Evolutionary conservation across 2,888 invertebrate species (phyloP), one percentile per base, ranked within the genome.

Genomic region (Himalopsyche japonica): DNA sequence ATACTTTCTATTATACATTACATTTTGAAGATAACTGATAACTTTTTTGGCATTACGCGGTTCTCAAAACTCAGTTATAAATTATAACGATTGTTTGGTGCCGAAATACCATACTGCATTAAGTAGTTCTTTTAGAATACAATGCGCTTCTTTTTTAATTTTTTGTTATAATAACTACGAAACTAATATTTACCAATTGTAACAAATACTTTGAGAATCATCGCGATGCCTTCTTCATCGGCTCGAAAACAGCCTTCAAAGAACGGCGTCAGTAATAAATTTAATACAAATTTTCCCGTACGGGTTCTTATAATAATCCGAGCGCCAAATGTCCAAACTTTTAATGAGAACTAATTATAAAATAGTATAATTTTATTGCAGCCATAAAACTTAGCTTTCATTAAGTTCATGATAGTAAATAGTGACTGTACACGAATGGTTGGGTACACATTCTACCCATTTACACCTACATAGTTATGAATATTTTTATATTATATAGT

Each of bases 331-430:
- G 70, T 70, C 70, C 12, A 70, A 70, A 70, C 70, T 70, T 70
- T 70, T 70, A 70, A 70, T 70, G 70, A 70, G 70, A 70, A 70
- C 70, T 70, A 70, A 70, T 70, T 70, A 70, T 70, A 70, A 70
- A 70, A 70, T 70, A 70, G 70, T 70, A 70, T 70, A 70, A 70
- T 70, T 70, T 70, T 70, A 70, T 70, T 70, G 15, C 30, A 70
- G 24, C 70, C 15, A 70, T 70, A 70, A 70, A 70, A 70, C 70
- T 70, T 70, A 70, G 27, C 70, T 70, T 70, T 70, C 70, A 70
- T 70, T 70, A 70, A 70, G 70, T 70, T 15, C 70, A 70, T 70
- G 30, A 27, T 70, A 70, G 70, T 70, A 27, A 70, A 24, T 70
- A 27, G 70, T 70, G 20, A 30, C 70, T 27, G 27, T 70, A 12